phyloP scores from a whole-genome alignment of 2,113 vertebrate species.

The Spermophilus dauricus region DNA sequence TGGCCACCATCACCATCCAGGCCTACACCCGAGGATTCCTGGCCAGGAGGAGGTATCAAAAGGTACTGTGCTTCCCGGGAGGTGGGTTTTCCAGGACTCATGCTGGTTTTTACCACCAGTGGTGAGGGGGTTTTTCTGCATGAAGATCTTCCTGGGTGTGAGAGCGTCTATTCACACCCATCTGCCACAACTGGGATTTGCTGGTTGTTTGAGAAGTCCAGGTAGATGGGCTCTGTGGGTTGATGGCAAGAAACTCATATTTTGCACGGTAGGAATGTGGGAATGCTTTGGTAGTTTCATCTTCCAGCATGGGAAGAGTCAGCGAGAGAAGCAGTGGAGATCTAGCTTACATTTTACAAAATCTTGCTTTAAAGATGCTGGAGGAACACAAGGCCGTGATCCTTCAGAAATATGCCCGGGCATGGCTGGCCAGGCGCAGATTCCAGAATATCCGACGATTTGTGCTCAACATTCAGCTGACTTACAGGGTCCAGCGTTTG shows the following conservation, averaged over 20 bases:
- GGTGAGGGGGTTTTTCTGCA: neutral
- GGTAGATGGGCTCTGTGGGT: neutral
- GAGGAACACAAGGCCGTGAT: slow-evolving; percentile 95
- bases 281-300: neutral
- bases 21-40: slow-evolving; percentile 94
- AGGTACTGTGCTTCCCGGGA: slow-evolving; percentile 87
- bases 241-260: neutral
- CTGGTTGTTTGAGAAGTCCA: neutral
- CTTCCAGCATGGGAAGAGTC: accelerated
- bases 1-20: slow-evolving; percentile 95
- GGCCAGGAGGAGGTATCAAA: slow-evolving; percentile 93
- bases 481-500: slow-evolving; percentile 95
- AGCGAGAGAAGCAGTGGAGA: neutral
- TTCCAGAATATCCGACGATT: slow-evolving; percentile 96
- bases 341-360: neutral
- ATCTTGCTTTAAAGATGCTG: slow-evolving; percentile 90
- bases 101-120: neutral
- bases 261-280: accelerated
- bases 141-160: neutral
- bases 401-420: slow-evolving; percentile 96
- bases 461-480: slow-evolving; percentile 97
- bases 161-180: accelerated
- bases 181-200: neutral
- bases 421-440: slow-evolving; percentile 95
- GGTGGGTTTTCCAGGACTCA: neutral